phyloP scores from a whole-genome alignment of 2,113 vertebrate species.

The human (Homo sapiens) region DNA sequence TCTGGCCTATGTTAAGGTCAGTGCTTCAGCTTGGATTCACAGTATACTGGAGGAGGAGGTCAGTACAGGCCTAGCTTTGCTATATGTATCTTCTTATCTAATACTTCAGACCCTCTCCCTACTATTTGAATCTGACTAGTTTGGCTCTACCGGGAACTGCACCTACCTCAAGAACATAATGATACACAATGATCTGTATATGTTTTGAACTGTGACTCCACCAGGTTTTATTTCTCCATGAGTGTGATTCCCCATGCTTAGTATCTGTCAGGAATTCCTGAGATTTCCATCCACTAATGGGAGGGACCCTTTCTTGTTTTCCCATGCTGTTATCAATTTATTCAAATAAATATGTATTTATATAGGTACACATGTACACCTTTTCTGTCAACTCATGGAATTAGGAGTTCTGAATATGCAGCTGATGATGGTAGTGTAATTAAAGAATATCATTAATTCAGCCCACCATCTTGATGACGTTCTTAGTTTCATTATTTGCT shows the following conservation, averaged over 20 bases:
- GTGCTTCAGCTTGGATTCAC: neutral
- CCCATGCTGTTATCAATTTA: neutral
- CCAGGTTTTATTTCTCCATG: neutral
- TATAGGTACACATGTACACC: neutral
- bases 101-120: neutral
- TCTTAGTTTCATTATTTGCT: slow-evolving; percentile 15
- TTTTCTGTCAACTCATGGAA: neutral
- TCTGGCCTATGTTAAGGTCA: neutral
- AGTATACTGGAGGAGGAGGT: neutral
- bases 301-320: neutral
- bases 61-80: neutral
- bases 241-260: neutral
- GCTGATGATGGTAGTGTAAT: neutral
- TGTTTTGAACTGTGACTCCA: neutral
- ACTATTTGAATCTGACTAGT: neutral
- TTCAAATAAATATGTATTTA: neutral
- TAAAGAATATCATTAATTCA: neutral
- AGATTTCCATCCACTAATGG: neutral
- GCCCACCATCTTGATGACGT: neutral
- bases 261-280: slow-evolving; percentile 17
- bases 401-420: neutral
- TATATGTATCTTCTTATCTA: neutral
- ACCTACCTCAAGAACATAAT: neutral
- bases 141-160: neutral
- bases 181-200: neutral